Percentiles rank a stretch among this genome's conserved stretches.
These are phyloP conservation scores for Clostera curtula DNA, from an alignment of 2,888 invertebrate genomes.

Conservation along the genomic window DNA sequence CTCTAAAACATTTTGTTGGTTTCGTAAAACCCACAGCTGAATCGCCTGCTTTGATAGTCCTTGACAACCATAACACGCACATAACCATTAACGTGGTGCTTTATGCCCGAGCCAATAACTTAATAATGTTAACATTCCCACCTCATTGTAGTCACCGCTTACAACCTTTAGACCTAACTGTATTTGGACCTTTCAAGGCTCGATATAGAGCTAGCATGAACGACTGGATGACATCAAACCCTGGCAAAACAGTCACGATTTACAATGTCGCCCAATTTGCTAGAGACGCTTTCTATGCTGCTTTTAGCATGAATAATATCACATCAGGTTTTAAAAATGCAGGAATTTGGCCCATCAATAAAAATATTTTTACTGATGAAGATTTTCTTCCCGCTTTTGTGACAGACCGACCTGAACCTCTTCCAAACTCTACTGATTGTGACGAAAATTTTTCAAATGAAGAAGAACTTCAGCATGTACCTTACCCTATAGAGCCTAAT, in stretches of 20 bases:
- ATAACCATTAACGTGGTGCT: background rate
- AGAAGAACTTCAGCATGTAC: too few relatives aligned
- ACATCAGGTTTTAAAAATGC: slow-evolving; percentile 9
- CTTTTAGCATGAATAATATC: slow-evolving; percentile 10
- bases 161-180: slow-evolving; percentile 6
- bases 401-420: background rate
- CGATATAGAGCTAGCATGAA: slow-evolving; percentile 9
- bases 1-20: slow-evolving; percentile 11
- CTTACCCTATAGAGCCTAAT: too few relatives aligned
- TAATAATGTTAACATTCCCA: background rate
- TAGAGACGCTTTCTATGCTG: slow-evolving; percentile 9
- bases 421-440: too few relatives aligned
- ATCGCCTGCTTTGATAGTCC: background rate
- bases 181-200: slow-evolving; percentile 2
- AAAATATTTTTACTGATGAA: slow-evolving; percentile 8
- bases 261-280: slow-evolving; percentile 12
- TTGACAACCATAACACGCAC: slow-evolving; percentile 1
- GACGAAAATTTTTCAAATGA: too few relatives aligned
- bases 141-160: slow-evolving; percentile 1
- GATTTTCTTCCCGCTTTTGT: background rate
- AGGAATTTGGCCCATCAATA: slow-evolving; percentile 7
- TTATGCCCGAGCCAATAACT: background rate
- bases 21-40: background rate
- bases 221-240: slow-evolving; percentile 12
- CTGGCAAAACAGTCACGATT: slow-evolving; percentile 12